A percentile compares a stretch with the other conserved stretches of the same genome.
These are phyloP conservation scores for Thaleichthys pacificus DNA, from an alignment of 2,797 vertebrate genomes.

Conservation along the genomic window DNA sequence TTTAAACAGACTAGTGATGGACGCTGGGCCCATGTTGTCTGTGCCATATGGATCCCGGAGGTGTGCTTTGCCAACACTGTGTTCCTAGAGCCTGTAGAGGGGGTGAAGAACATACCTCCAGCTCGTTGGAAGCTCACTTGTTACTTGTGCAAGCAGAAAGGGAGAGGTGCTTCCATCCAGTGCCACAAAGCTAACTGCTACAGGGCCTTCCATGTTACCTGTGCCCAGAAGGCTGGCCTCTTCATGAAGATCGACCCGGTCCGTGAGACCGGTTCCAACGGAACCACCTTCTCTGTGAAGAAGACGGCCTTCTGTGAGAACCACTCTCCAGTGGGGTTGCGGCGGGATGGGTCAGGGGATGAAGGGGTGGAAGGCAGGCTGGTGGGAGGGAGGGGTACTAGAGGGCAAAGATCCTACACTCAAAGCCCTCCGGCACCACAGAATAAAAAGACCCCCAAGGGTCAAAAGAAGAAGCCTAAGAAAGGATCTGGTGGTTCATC, in stretches of 20 bases:
- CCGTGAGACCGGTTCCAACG: conserved; percentile 88
- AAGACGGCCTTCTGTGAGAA: conserved; percentile 95
- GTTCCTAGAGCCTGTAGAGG: conserved; percentile 96
- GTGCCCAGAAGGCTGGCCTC: conserved; percentile 91
- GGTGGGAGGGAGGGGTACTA: conserved; percentile 71
- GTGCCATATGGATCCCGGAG: conserved; percentile 99
- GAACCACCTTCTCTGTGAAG: conserved; percentile 94
- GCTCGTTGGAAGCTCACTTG: conserved; percentile 97
- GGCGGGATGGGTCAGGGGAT: conserved; percentile 68
- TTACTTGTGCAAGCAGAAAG: conserved; percentile 96
- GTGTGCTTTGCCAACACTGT: conserved; percentile 98
- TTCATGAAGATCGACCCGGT: conserved; percentile 99
- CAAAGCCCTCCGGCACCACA: conserved; percentile 67
- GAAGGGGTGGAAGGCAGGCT: conserved; percentile 78
- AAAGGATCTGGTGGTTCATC: conserved; percentile 73
- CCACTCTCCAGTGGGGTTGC: conserved; percentile 83
- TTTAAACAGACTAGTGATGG: conserved; percentile 98
- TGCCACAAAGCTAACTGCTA: conserved; percentile 99
- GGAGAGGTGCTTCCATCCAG: conserved; percentile 94
- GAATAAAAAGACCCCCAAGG: conserved; percentile 80
- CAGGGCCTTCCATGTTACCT: conserved; percentile 96
- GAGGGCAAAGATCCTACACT: conserved; percentile 78
- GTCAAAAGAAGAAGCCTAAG: conserved; percentile 79
- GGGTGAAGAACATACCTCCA: conserved; percentile 92
- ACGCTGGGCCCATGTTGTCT: conserved; percentile 97